Evolutionary conservation across 2,113 vertebrate genomes (phyloP).

Genomic region (Nesoenas mayeri): DNA sequence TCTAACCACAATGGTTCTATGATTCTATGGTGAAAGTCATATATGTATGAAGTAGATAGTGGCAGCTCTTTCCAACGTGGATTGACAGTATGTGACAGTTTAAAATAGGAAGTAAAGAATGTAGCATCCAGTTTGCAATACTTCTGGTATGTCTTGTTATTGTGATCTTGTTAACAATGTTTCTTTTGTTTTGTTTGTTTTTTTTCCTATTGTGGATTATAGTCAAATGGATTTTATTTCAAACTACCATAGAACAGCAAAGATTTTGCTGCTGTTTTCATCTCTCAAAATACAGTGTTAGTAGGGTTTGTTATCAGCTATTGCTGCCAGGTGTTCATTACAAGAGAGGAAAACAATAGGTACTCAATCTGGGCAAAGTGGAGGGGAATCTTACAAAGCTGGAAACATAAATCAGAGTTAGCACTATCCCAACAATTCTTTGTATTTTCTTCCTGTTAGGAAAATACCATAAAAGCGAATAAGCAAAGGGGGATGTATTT

Average conservation of each 20-base stretch:
- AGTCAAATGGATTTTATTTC: background rate
- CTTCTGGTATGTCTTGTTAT: background rate
- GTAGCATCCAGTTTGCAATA: background rate
- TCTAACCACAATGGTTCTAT: too few species aligned
- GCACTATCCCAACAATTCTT: background rate
- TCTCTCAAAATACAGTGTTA: background rate
- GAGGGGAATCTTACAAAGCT: background rate
- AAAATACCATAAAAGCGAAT: background rate
- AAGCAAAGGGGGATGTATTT: background rate
- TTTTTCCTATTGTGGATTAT: background rate
- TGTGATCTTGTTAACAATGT: background rate
- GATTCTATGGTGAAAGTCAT: background rate
- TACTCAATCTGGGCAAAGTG: background rate
- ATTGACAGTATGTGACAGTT: accelerated
- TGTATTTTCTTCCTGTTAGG: background rate
- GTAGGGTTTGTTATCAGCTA: background rate
- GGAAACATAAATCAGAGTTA: background rate
- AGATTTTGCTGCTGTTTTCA: background rate
- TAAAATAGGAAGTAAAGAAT: background rate
- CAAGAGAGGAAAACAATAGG: background rate
- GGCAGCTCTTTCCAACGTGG: background rate
- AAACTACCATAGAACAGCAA: background rate
- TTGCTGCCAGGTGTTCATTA: background rate
- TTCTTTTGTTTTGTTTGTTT: background rate
- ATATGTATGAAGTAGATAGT: background rate